phyloP scores from a whole-genome alignment of 2,113 vertebrate genomes.

The Carassius gibelio region DNA sequence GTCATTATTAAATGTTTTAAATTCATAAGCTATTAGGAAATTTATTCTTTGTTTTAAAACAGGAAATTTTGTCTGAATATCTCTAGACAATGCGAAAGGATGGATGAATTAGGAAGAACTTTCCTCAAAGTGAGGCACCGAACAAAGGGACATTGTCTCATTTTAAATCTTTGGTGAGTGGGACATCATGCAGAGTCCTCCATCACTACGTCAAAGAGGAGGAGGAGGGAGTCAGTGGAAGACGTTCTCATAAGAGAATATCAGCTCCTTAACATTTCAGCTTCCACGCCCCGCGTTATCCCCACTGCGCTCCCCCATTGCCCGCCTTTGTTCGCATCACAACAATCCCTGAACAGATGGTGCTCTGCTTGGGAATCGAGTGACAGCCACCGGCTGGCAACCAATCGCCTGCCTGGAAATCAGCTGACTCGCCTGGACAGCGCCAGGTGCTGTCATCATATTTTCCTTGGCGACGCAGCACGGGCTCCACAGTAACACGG shows the following conservation, averaged over 20 bases:
- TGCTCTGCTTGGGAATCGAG: slow-evolving; percentile 68
- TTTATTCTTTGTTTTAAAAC: neutral
- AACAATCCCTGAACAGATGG: slow-evolving; percentile 80
- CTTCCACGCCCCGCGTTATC: slow-evolving; percentile 48
- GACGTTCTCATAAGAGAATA: slow-evolving; percentile 49
- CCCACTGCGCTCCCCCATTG: slow-evolving; percentile 61
- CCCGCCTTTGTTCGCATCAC: slow-evolving; percentile 78
- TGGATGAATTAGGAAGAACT: slow-evolving; percentile 4
- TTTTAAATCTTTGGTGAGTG: slow-evolving; percentile 42
- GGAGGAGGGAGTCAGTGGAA: slow-evolving; percentile 25
- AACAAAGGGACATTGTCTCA: slow-evolving; percentile 56
- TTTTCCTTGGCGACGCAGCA: slow-evolving; percentile 67
- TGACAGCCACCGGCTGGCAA: slow-evolving; percentile 68
- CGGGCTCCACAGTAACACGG: slow-evolving; percentile 61
- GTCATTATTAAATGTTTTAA: neutral
- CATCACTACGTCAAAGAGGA: slow-evolving; percentile 48
- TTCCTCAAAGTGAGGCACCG: slow-evolving; percentile 7
- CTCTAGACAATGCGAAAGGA: neutral
- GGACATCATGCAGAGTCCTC: slow-evolving; percentile 49
- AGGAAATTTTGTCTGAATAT: neutral
- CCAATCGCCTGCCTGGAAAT: slow-evolving; percentile 80
- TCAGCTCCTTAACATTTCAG: slow-evolving; percentile 40
- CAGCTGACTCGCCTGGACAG: slow-evolving; percentile 85
- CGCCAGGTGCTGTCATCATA: slow-evolving; percentile 83
- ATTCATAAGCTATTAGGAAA: neutral